Evolutionary conservation across 2,113 vertebrate species (phyloP).

Genomic region (Myotis lucifugus): DNA sequence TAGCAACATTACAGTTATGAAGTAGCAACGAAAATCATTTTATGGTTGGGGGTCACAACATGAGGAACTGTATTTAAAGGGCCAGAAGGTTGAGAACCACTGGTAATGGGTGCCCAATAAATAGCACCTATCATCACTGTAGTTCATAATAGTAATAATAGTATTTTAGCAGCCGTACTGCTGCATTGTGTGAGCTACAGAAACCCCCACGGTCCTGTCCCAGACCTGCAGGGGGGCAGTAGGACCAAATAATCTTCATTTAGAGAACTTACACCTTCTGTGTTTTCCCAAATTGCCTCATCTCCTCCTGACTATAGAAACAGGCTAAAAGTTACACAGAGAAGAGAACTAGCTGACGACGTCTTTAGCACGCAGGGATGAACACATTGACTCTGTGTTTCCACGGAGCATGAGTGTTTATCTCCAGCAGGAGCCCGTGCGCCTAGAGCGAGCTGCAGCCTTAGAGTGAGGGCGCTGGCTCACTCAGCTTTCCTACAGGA

Average conservation of each 20-base stretch:
- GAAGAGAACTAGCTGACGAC: not conserved
- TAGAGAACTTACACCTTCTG: not conserved
- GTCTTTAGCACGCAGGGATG: not conserved
- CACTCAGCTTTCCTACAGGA: constrained; percentile 59
- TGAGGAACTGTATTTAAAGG: too few relatives aligned
- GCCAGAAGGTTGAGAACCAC: too few relatives aligned
- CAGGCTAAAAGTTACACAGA: not conserved
- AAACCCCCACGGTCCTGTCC: not conserved
- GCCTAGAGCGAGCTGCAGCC: not conserved
- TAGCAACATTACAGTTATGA: too few relatives aligned
- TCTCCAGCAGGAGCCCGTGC: not conserved
- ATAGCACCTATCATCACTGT: not conserved
- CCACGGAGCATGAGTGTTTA: not conserved
- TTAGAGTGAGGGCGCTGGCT: not conserved
- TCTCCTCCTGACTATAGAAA: not conserved
- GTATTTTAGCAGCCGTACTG: not conserved
- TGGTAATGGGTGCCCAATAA: not conserved
- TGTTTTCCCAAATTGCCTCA: not conserved
- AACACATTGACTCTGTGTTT: not conserved
- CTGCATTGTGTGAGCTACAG: not conserved
- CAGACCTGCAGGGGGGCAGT: not conserved
- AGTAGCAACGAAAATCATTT: too few relatives aligned
- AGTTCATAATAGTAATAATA: not conserved
- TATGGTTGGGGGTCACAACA: too few relatives aligned
- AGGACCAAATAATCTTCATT: not conserved